Percentiles rank a stretch among this genome's conserved stretches.
Conservation (phyloP, 2,113 vertebrate species). For the Phycodurus eques region DNA sequence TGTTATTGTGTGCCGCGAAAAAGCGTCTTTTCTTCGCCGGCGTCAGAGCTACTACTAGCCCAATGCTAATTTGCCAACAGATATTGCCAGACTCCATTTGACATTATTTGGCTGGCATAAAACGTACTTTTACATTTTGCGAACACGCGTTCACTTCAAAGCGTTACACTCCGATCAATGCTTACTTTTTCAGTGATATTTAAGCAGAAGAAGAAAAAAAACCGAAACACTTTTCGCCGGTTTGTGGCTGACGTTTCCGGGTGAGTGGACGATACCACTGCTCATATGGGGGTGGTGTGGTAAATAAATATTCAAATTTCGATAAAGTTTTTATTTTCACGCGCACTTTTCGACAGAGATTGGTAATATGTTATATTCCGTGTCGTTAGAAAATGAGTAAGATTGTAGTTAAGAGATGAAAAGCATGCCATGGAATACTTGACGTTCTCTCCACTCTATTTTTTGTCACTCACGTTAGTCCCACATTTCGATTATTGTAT, state of each 20-base stretch:
- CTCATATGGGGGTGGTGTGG: neutral
- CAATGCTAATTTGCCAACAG: neutral
- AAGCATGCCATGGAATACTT: neutral
- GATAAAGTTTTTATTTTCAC: neutral
- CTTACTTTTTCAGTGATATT: neutral
- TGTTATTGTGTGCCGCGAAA: neutral
- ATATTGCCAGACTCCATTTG: neutral
- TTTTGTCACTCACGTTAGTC: neutral
- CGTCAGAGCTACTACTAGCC: neutral
- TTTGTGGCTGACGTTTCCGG: neutral
- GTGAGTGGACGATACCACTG: neutral
- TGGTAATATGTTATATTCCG: too few species aligned
- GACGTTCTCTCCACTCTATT: neutral
- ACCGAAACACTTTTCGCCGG: neutral
- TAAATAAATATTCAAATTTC: neutral
- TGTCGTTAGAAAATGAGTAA: too few species aligned
- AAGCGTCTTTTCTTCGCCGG: neutral
- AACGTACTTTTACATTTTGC: too few species aligned
- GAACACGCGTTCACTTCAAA: too few species aligned
- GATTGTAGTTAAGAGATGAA: neutral
- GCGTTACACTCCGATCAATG: too few species aligned
- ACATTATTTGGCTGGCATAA: neutral
- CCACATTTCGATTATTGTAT: neutral
- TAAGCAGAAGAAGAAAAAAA: neutral
- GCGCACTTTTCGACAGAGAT: neutral